A percentile compares a stretch with the other conserved stretches of the same genome.
These are phyloP conservation scores for Drosophila peninsularis DNA, from an alignment of 2,888 invertebrate genomes.

Conservation along the genomic window DNA sequence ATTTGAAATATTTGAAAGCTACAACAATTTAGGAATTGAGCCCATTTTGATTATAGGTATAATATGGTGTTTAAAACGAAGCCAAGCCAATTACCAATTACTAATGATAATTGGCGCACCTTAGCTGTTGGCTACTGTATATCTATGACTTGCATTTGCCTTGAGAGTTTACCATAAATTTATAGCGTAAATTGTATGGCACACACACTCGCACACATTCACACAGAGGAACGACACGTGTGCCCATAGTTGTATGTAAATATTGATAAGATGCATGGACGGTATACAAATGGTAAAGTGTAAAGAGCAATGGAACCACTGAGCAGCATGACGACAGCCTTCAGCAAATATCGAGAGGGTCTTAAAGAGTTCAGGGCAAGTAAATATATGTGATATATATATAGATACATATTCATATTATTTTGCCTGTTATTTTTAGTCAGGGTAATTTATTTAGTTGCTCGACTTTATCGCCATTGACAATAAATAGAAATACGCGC, in stretches of 20 bases:
- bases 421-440: constrained; percentile 13
- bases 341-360: constrained; percentile 20
- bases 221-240: constrained; percentile 6
- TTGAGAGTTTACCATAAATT: constrained; percentile 53
- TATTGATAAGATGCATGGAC: constrained; percentile 67
- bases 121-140: constrained; percentile 38
- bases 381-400: constrained; percentile 22
- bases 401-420: constrained; percentile 10
- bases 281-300: constrained; percentile 27
- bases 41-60: constrained; percentile 9
- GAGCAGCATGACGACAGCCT: constrained; percentile 49
- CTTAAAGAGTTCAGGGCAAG: constrained; percentile 28
- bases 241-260: constrained; percentile 71
- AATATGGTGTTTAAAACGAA: constrained; percentile 15
- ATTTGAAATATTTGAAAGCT: not conserved
- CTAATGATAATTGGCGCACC: constrained; percentile 50
- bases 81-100: constrained; percentile 39
- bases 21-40: constrained; percentile 5
- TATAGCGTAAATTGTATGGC: constrained; percentile 47
- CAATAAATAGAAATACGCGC: constrained; percentile 54
- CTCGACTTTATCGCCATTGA: constrained; percentile 35
- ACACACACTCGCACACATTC: constrained; percentile 8
- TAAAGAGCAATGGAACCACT: constrained; percentile 17
- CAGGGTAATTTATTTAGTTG: constrained; percentile 52
- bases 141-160: constrained; percentile 45